These are phyloP conservation scores for Heloderma charlesbogerti DNA, from an alignment of 2,113 vertebrate genomes.

Conservation along the genomic window DNA sequence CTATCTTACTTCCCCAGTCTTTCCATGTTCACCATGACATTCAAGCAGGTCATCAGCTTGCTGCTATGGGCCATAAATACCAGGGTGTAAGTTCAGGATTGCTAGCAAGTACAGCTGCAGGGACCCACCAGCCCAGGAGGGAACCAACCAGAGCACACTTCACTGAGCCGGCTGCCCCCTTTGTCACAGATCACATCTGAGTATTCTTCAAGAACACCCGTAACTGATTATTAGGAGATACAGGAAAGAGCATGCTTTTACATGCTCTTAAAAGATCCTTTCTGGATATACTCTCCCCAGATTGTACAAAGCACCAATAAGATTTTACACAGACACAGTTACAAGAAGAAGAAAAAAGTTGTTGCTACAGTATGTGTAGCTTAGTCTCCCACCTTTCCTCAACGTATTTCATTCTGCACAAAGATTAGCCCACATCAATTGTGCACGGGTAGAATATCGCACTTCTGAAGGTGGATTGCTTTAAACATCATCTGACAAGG, in stretches of 20 bases:
- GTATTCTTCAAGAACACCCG: background rate
- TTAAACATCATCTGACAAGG: background rate
- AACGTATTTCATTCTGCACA: background rate
- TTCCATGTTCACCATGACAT: background rate
- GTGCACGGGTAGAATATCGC: background rate
- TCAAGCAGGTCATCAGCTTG: background rate
- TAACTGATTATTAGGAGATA: background rate
- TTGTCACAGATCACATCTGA: background rate
- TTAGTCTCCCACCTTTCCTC: too few relatives aligned
- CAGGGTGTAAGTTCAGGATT: background rate
- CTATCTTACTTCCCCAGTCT: background rate
- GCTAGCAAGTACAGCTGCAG: background rate
- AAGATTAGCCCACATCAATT: background rate
- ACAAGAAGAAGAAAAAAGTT: background rate
- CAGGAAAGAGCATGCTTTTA: too few relatives aligned
- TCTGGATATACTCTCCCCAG: too few relatives aligned
- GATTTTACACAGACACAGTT: background rate
- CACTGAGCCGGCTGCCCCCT: background rate
- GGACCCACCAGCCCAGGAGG: background rate
- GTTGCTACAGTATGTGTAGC: background rate
- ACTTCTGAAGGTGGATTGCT: background rate
- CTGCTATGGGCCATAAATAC: background rate
- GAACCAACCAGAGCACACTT: too few relatives aligned
- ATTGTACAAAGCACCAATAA: background rate
- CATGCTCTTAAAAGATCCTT: too few relatives aligned